Base-by-base conservation (phyloP, 2,797 vertebrate species). In the Rhyacichthys aspro region DNA sequence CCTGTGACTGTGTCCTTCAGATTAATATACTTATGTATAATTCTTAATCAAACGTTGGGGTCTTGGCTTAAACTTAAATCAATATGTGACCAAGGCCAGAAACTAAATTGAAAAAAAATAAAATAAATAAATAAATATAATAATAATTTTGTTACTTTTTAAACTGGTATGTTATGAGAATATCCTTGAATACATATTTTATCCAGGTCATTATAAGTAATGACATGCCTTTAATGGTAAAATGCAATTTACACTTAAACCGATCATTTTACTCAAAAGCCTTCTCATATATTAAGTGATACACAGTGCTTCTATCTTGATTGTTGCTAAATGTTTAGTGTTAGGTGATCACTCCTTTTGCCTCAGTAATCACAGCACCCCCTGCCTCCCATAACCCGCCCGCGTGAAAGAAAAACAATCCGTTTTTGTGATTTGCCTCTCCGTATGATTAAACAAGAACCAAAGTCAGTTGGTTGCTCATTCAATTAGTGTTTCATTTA, bases 401-500 rank as follows among this genome's bases (percentile, higher is more conserved):
- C 42, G 34, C 45, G 18, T 66, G 36, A 63, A 75, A 57, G 59
- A 68, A 80, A 83, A 80, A 43, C 16, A 80, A 73, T 79, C 59
- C n/a, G 11, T 61, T 78, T 74, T 71, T 72, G 39, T 62, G 65
- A 67, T 69, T 76, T 50, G 39, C 48, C 47, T 57, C 56, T 63
- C 56, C 44, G 18, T 74, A 68, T 58, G 59, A 85, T 88, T 84
- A 80, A 85, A 82, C 65, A 70, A 64, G 44, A 72, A 76, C 65
- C 64, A 79, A 58, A 83, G 69, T 79, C 76, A 70, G 67, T 54
- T 49, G 70, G 75, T 79, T 11, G 53, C 63, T 77, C 63, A 73
- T 87, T 86, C 73, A 85, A 87, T 89, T 86, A 80, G 59, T 45
- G 41, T 83, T 85, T 83, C 57, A 84, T 86, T 84, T 67, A 79